Conservation (phyloP, 2,113 vertebrate species). For the Hypomesus transpacificus region DNA sequence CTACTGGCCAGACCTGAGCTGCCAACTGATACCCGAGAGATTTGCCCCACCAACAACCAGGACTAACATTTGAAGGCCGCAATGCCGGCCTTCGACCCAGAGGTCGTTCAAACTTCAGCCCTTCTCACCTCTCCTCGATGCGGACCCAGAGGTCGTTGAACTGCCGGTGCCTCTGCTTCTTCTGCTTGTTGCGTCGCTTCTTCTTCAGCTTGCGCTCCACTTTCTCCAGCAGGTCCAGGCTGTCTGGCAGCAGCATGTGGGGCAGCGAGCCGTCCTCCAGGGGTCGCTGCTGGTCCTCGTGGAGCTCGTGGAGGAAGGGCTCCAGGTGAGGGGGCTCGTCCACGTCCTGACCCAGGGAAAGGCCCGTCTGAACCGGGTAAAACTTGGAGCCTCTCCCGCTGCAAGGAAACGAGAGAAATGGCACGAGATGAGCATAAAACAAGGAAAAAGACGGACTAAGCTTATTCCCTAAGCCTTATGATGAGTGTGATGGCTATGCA, state of each 20-base stretch:
- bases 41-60: not conserved
- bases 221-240: constrained; percentile 42
- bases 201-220: constrained; percentile 65
- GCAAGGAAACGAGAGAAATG: not conserved
- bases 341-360: constrained; percentile 12
- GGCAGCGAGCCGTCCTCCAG: constrained; percentile 47
- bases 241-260: constrained; percentile 49
- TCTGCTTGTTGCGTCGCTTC: constrained; percentile 56
- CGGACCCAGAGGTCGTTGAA: constrained; percentile 75
- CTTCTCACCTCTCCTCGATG: constrained; percentile 69
- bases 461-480: no score
- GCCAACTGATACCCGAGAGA: not conserved
- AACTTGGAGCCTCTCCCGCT: constrained; percentile 27
- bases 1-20: not conserved
- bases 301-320: constrained; percentile 40
- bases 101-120: constrained; percentile 63
- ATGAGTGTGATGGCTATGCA: not conserved
- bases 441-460: not conserved
- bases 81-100: constrained; percentile 58
- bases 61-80: not conserved
- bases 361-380: not conserved
- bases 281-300: constrained; percentile 18
- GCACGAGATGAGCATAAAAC: not conserved
- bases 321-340: constrained; percentile 3
- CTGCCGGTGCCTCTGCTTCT: constrained; percentile 59